phyloP scores from a whole-genome alignment of 2,113 vertebrate species.

The Bambusicola thoracicus region DNA sequence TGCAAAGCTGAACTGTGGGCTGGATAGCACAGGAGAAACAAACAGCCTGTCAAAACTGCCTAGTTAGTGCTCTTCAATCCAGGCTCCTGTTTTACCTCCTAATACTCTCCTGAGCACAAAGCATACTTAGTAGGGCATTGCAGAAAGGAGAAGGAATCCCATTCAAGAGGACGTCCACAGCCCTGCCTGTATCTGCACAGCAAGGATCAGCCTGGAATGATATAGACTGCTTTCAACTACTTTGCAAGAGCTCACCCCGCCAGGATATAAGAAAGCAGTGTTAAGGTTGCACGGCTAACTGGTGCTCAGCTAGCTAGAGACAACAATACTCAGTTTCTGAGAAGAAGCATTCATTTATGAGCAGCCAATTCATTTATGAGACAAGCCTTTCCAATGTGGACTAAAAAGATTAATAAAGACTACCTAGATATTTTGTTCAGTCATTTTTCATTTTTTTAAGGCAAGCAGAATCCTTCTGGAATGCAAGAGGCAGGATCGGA shows the following conservation, averaged over 20 bases:
- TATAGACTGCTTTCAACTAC: background rate
- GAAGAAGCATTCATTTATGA: background rate
- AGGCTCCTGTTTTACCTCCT: background rate
- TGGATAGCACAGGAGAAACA: background rate
- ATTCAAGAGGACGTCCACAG: background rate
- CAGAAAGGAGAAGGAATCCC: background rate
- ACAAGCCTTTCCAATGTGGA: background rate
- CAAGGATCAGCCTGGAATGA: background rate
- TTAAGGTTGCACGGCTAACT: background rate
- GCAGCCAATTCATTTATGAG: background rate
- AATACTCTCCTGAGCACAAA: background rate
- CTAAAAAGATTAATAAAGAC: background rate
- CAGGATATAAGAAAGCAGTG: background rate
- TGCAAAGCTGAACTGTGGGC: background rate
- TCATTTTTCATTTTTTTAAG: conserved; percentile 44
- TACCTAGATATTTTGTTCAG: background rate
- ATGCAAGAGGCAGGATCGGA: conserved; percentile 28
- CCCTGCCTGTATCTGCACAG: background rate
- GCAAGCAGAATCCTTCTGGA: conserved; percentile 46
- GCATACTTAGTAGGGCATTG: background rate
- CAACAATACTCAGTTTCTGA: background rate
- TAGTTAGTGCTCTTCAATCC: background rate
- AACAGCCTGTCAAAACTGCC: background rate
- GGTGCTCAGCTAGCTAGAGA: background rate
- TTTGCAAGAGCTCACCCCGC: background rate